phyloP scores from a whole-genome alignment of 2,797 vertebrate species.

The Schizopygopsis pylzovi region DNA sequence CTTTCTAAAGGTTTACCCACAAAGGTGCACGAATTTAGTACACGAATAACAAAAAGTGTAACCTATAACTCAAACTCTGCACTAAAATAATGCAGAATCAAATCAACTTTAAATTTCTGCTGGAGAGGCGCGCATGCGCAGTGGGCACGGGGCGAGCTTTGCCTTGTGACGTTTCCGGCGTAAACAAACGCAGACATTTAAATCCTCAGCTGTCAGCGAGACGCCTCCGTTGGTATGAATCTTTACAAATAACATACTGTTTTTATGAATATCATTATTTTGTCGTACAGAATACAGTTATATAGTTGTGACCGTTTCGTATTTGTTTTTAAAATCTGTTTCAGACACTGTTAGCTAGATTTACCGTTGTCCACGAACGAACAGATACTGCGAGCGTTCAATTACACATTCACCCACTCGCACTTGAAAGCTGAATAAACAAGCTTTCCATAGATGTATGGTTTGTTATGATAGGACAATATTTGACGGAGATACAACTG shows the following conservation, averaged over 20 bases:
- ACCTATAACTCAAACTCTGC: neutral
- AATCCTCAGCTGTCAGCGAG: constrained; percentile 65
- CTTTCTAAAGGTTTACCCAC: neutral
- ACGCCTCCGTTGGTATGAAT: neutral
- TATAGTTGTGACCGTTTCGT: neutral
- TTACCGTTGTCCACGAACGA: neutral
- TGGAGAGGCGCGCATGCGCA: constrained; percentile 68
- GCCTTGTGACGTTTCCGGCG: constrained; percentile 58
- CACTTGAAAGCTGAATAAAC: no score
- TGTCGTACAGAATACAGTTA: neutral
- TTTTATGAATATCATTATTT: neutral
- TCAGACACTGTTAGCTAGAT: neutral
- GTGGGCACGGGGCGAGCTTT: neutral
- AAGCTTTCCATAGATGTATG: no score
- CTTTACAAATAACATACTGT: neutral
- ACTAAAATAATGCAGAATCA: neutral
- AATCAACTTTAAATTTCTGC: neutral
- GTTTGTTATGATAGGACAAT: neutral
- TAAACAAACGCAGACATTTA: constrained; percentile 74
- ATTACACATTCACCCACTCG: neutral
- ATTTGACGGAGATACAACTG: neutral
- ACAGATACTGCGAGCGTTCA: neutral
- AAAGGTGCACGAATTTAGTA: neutral
- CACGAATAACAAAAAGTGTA: fast-evolving
- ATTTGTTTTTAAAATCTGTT: constrained; percentile 3